These are phyloP conservation scores for Chloropsis cyanopogon DNA, from an alignment of 2,113 vertebrate species.

Conservation along the genomic window DNA sequence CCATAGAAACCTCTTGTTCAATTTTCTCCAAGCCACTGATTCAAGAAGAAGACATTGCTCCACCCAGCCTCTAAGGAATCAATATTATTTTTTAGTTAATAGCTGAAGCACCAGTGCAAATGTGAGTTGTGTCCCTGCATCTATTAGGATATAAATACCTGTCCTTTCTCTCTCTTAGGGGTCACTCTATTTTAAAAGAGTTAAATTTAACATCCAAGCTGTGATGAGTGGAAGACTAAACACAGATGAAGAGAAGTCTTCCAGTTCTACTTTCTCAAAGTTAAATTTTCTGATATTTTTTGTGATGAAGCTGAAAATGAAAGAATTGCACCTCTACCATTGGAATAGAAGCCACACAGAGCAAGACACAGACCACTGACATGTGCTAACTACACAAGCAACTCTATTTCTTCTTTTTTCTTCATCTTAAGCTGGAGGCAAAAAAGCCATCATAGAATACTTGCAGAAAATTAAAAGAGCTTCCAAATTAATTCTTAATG, in stretches of 20 bases:
- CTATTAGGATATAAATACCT: constrained; percentile 32
- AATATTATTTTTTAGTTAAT: background rate
- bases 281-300: constrained; percentile 66
- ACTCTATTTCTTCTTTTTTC: constrained; percentile 46
- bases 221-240: background rate
- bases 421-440: constrained; percentile 9
- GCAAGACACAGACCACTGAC: constrained; percentile 31
- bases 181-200: constrained; percentile 19
- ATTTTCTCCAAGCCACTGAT: background rate
- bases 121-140: background rate
- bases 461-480: constrained; percentile 18
- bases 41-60: background rate
- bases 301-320: constrained; percentile 54
- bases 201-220: constrained; percentile 57
- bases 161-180: background rate
- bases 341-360: constrained; percentile 26
- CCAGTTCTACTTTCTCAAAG: constrained; percentile 32
- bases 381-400: constrained; percentile 39
- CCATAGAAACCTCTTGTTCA: background rate
- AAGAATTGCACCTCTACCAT: constrained; percentile 20
- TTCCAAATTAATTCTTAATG: background rate
- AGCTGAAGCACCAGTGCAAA: background rate
- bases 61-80: background rate
- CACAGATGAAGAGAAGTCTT: constrained; percentile 31
- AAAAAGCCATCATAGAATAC: background rate